Evolutionary conservation across 2,113 vertebrate genomes (phyloP), one percentile per base, ranked within the genome.

Genomic region (Caracal caracal): DNA sequence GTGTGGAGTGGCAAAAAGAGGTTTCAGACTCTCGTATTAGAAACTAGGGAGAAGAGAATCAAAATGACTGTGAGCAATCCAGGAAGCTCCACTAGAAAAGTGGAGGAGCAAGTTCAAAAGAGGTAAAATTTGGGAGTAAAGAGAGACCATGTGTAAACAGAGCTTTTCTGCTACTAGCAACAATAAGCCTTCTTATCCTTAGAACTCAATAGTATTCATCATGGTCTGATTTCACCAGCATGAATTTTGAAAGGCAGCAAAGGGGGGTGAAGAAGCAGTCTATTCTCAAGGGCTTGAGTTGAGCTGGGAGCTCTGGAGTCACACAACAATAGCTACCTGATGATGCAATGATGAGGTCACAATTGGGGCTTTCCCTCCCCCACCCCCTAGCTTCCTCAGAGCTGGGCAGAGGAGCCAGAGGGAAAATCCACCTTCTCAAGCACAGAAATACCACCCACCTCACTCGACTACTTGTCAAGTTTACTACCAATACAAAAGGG

Each of bases 301-400:
- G 88, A 93, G 43, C 75, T 84, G 20, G 30, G 40, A 80, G 33
- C 43, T 83, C 71, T 80, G 68, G 75, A 85, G 68, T 40, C 92
- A 97, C 85, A 43, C 75, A 97, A 96, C 83, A 98, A 94, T 97
- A 0, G 0, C 71, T 81, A 3, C 51, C 61, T 24, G n/a, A 78
- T 97, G 97, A 98, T 82, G 94, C 76, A 43, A 15, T 51, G 61
- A 53, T 97, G 97, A 98, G 35, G 68, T 98, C 97, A 98, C 78
- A 98, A 93, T 40, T 22, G 28, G 65, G 22, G 17, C 1, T 51
- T 30, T 4, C 24, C 30, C 33, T 30, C 37, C 1, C 8, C 61
- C 47, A 0, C 10, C 56, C 66, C 47, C 17, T 1, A 2, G 71
- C 35, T 94, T 82, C 87, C 59, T 78, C 81, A 95, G 56, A 94